Evolutionary conservation across 2,113 vertebrate species (phyloP), one percentile per base, ranked within the genome.

Genomic region (Micronycteris hirsuta): DNA sequence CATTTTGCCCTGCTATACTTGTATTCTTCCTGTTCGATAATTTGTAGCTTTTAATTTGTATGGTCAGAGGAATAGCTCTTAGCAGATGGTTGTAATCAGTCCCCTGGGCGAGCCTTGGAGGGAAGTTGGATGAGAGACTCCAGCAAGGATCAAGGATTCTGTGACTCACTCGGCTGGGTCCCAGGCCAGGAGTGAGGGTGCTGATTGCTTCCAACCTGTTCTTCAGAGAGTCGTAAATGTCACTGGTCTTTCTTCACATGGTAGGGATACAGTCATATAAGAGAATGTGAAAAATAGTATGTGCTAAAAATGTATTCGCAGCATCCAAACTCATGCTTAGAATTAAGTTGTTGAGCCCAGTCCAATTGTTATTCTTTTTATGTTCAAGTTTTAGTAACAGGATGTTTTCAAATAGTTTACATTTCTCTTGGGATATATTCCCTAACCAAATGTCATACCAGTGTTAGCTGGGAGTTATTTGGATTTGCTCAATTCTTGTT

Each of bases 351-450:
- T 89, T 76, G 83, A 61, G 85, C 91, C 97, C 81, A 74, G 15
- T 38, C 93, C 47, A 78, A 97, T 96, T 98, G 68, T 76, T 88
- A 97, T 95, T 52, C 36, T 94, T 87, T 94, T 96, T 80, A 96
- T 97, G 95, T 90, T 90, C 94, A 92, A 97, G 94, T 95, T 97
- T 97, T 95, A 96, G 93, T 89, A 97, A 98, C 94, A 97, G 96
- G 91, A 96, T 97, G 97, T 87, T 97, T 98, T 97, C 83, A 87
- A 97, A 98, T 94, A 81, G 97, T 96, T 97, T 94, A 94, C 36
- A 73, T 97, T 97, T 98, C 96, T 56, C 80, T 94, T 93, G 89
- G 6, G 63, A 76, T 38, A 3, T 10, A 92, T 97, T 98, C 83
- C 78, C 95, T 86, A 91, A 94, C 95, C 80, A 96, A 97, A 82